Evolutionary conservation across 92 coral and sea anemone genomes (phyloP).

Genomic region (Siderastrea siderea): DNA sequence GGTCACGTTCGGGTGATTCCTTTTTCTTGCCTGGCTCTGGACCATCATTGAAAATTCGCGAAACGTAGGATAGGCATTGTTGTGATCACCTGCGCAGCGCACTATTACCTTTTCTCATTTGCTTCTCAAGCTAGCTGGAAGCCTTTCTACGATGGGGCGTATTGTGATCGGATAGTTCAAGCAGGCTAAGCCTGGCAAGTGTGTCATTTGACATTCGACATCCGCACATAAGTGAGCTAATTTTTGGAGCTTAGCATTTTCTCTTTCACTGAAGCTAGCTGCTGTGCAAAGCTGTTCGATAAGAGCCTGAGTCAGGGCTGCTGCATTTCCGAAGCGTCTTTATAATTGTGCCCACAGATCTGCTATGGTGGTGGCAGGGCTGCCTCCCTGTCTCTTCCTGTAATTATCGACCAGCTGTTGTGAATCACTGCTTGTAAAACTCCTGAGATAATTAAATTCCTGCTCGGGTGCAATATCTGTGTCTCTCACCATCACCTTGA

Average conservation of each 20-base stretch:
- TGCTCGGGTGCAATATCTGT: slow-evolving; percentile 36
- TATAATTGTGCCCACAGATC: slow-evolving; percentile 14
- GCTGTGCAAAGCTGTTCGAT: not conserved
- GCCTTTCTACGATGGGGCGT: slow-evolving; percentile 31
- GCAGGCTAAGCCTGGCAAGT: slow-evolving; percentile 60
- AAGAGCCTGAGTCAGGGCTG: not conserved
- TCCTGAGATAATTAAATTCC: slow-evolving; percentile 36
- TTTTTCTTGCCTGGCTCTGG: slow-evolving; percentile 54
- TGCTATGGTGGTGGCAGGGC: slow-evolving; percentile 32
- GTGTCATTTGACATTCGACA: slow-evolving; percentile 49
- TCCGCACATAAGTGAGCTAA: slow-evolving; percentile 60
- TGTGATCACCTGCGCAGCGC: slow-evolving; percentile 22
- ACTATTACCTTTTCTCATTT: slow-evolving; percentile 59
- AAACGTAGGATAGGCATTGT: slow-evolving; percentile 53
- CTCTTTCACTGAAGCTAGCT: slow-evolving; percentile 40
- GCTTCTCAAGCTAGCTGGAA: not conserved
- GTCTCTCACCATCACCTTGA: slow-evolving; percentile 42
- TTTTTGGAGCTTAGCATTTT: slow-evolving; percentile 39
- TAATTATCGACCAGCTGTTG: slow-evolving; percentile 55
- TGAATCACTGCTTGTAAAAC: slow-evolving; percentile 56
- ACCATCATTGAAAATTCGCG: slow-evolving; percentile 28
- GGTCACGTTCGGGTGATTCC: slow-evolving; percentile 59
- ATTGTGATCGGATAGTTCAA: slow-evolving; percentile 58
- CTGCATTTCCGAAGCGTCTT: slow-evolving; percentile 7
- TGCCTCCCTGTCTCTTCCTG: slow-evolving; percentile 53